Conservation (phyloP, 2,888 invertebrate genomes). For the Diarsia brunnea region DNA sequence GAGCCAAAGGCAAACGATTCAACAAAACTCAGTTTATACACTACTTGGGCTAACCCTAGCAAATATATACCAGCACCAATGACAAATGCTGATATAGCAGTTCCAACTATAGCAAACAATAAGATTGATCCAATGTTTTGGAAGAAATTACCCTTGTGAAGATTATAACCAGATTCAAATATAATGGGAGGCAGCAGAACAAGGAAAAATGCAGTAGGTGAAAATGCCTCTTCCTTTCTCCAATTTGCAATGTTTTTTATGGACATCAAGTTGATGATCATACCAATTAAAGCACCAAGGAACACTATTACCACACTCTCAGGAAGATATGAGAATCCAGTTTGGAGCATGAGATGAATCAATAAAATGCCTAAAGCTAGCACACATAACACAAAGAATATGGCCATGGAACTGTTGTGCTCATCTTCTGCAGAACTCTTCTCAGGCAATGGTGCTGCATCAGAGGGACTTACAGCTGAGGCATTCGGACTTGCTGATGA, state of each 20-base stretch:
- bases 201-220: slow-evolving; percentile 99
- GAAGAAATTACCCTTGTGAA: slow-evolving; percentile 99
- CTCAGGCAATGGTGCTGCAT: slow-evolving; percentile 95
- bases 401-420: slow-evolving; percentile 98
- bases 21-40: slow-evolving; percentile 97
- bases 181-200: slow-evolving; percentile 99
- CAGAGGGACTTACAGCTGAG: slow-evolving; percentile 91
- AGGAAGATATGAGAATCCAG: slow-evolving; percentile 98
- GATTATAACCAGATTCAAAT: slow-evolving; percentile 99
- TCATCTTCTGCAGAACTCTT: slow-evolving; percentile 98
- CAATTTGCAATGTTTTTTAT: slow-evolving; percentile 97
- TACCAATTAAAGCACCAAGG: slow-evolving; percentile 97
- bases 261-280: slow-evolving; percentile 97
- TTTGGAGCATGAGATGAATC: slow-evolving; percentile 98
- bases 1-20: slow-evolving; percentile 99
- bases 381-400: slow-evolving; percentile 99
- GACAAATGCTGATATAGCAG: slow-evolving; percentile 98
- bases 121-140: slow-evolving; percentile 99
- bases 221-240: slow-evolving; percentile 99
- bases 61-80: slow-evolving; percentile 99
- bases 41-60: slow-evolving; percentile 97
- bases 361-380: slow-evolving; percentile 98
- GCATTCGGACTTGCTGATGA: slow-evolving; percentile 79
- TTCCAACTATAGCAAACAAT: slow-evolving; percentile 99
- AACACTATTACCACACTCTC: slow-evolving; percentile 99